Evolutionary conservation across 2,888 invertebrate genomes (phyloP).

Genomic region (Marronus borbonicus): DNA sequence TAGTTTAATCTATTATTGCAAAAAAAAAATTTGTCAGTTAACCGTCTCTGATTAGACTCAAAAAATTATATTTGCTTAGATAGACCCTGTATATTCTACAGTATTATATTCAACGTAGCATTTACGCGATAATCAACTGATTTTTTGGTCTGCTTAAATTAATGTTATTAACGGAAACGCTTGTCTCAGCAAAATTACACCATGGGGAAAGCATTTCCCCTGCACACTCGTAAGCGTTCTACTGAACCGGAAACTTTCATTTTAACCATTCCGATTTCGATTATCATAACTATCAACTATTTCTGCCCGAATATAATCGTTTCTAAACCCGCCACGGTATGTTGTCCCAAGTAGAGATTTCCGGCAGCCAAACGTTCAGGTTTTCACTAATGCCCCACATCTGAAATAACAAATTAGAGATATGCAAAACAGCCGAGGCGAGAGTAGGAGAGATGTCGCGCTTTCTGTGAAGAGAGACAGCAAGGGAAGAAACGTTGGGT

Average conservation of each 20-base stretch:
- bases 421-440: slow-evolving; percentile 34
- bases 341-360: slow-evolving; percentile 42
- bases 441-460: slow-evolving; percentile 3
- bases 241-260: slow-evolving; percentile 10
- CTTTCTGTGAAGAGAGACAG: background rate
- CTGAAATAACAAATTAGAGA: slow-evolving; percentile 47
- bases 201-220: background rate
- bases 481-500: slow-evolving; percentile 16
- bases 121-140: too few species aligned
- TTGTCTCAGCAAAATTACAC: background rate
- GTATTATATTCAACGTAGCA: too few species aligned
- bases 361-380: slow-evolving; percentile 37
- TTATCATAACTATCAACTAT: slow-evolving; percentile 40
- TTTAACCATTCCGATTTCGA: slow-evolving; percentile 26
- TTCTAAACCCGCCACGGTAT: slow-evolving; percentile 2
- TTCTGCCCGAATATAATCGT: slow-evolving; percentile 36
- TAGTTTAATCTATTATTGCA: too few species aligned
- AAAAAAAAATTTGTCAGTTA: too few species aligned
- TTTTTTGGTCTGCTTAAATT: too few species aligned
- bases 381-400: slow-evolving; percentile 40
- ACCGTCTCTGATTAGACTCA: too few species aligned
- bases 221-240: background rate
- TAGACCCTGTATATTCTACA: too few species aligned
- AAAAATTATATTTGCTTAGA: too few species aligned
- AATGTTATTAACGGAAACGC: too few species aligned